Evolutionary conservation across 2,888 invertebrate species (phyloP), one percentile per base, ranked within the genome.

Genomic region (Scelioninae gen. 2): DNA sequence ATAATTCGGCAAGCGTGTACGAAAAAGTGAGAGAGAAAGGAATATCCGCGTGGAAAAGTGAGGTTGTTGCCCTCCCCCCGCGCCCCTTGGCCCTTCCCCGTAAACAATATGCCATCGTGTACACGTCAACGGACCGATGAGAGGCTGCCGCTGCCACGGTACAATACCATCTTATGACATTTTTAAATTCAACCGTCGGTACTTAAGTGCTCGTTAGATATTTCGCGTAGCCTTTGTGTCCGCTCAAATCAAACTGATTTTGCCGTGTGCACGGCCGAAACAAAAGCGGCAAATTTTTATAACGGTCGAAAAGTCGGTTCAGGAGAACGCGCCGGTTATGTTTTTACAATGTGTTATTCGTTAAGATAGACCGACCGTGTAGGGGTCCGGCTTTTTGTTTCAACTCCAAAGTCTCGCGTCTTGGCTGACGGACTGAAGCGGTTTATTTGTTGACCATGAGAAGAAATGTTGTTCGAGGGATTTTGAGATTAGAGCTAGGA

Each of bases 91-190:
- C 79, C 80, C 78, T 81, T 74, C 78, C 79, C 79, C 78, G 82
- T 83, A 82, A 83, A 83, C 83, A 84, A 83, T 83, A 79, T 81
- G 69, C 82, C 81, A 83, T 83, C 82, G 81, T 81, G 81, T 82
- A 80, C 84, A 81, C 83, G 84, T 81, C 83, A 84, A 83, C 79
- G 81, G 79, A 74, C 77, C 78, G 78, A 81, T 80, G 81, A 85
- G 84, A 83, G 77, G 76, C 75, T 73, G 72, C 77, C 67, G 68
- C 71, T 67, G 73, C 58, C 63, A 63, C 67, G 25, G 68, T 57
- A 82, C 83, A 83, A 82, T 82, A 61, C 79, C 82, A 80, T 82
- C 81, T 83, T 82, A 82, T 81, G 82, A 83, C 81, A 81, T 82
- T 83, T 83, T 81, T 78, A 78, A 78, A 78, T 77, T 77, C 77